These are phyloP conservation scores for Aurelia aurita DNA, from an alignment of 30 jellyfish, hydroid and myxozoan species.

Conservation along the genomic window DNA sequence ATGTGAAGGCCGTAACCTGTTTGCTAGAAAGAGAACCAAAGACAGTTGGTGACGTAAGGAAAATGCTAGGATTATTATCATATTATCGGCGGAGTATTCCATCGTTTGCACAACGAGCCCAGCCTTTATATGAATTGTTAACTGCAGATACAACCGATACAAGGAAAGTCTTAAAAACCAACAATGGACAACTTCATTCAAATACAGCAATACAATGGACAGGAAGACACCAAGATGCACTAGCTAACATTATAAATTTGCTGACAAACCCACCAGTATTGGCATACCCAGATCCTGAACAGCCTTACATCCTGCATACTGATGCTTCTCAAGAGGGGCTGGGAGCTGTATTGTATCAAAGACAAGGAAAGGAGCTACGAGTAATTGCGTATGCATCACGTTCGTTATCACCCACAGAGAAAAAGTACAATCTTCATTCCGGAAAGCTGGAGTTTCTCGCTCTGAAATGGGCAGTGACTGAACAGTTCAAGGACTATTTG, in stretches of 20 bases:
- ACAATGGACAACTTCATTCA: not conserved
- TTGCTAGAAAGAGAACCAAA: slow-evolving; percentile 32
- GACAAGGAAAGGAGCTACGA: not conserved
- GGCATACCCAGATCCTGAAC: slow-evolving; percentile 19
- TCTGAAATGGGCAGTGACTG: slow-evolving; percentile 3
- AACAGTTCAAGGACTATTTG: not conserved
- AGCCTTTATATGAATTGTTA: slow-evolving; percentile 34
- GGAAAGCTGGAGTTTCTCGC: slow-evolving; percentile 25
- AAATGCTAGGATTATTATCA: slow-evolving; percentile 26
- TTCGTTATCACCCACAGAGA: slow-evolving; percentile 3
- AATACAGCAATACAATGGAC: slow-evolving; percentile 6
- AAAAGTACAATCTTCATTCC: slow-evolving; percentile 12
- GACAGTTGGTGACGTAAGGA: slow-evolving; percentile 48
- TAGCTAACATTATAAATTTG: not conserved
- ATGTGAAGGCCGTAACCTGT: no score
- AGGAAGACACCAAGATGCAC: not conserved
- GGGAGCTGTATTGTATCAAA: slow-evolving; percentile 18
- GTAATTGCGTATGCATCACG: slow-evolving; percentile 38
- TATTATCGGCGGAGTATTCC: slow-evolving; percentile 39
- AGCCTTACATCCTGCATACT: slow-evolving; percentile 4
- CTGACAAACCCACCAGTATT: slow-evolving; percentile 2
- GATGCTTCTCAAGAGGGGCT: slow-evolving; percentile 33
- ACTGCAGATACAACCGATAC: not conserved
- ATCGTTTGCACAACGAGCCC: slow-evolving; percentile 38
- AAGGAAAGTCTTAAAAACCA: no score